These are phyloP conservation scores for Trissonchulus latispiculum DNA, from an alignment of 2,888 invertebrate genomes.

Conservation along the genomic window DNA sequence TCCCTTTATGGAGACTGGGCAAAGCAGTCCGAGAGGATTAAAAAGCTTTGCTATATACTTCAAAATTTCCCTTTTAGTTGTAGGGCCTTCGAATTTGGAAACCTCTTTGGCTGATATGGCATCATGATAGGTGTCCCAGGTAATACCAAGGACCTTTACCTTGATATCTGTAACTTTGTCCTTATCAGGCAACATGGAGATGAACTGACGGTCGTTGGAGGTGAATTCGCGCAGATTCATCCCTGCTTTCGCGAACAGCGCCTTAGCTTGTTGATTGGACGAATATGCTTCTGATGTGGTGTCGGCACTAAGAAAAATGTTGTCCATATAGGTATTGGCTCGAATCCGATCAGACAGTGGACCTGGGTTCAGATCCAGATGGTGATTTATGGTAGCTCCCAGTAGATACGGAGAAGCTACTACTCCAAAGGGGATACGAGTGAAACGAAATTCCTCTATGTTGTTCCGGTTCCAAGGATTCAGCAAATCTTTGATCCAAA, in stretches of 20 bases:
- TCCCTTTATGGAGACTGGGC: no score
- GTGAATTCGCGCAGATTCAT: slow-evolving; percentile 5
- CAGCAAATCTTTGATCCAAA: neutral
- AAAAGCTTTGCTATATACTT: no score
- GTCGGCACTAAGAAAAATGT: neutral
- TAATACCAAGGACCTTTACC: neutral
- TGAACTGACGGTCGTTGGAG: neutral
- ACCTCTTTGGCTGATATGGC: no score
- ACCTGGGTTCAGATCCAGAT: neutral
- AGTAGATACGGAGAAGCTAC: slow-evolving; percentile 27
- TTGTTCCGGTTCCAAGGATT: slow-evolving; percentile 24
- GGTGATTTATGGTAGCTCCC: slow-evolving; percentile 23
- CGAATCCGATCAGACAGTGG: neutral
- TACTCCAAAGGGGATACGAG: slow-evolving; percentile 29
- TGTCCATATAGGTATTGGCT: slow-evolving; percentile 1
- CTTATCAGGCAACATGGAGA: neutral
- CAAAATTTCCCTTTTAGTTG: no score
- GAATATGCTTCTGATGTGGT: neutral
- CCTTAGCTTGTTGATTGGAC: neutral
- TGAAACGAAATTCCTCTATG: slow-evolving; percentile 26
- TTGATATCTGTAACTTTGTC: neutral
- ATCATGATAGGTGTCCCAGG: no score
- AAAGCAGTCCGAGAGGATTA: no score
- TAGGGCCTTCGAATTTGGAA: no score
- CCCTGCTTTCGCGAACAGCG: neutral